Evolutionary conservation across 1,140 invertebrate species (phyloP), one percentile per base, ranked within the genome.

Genomic region (Melitaea cinxia): DNA sequence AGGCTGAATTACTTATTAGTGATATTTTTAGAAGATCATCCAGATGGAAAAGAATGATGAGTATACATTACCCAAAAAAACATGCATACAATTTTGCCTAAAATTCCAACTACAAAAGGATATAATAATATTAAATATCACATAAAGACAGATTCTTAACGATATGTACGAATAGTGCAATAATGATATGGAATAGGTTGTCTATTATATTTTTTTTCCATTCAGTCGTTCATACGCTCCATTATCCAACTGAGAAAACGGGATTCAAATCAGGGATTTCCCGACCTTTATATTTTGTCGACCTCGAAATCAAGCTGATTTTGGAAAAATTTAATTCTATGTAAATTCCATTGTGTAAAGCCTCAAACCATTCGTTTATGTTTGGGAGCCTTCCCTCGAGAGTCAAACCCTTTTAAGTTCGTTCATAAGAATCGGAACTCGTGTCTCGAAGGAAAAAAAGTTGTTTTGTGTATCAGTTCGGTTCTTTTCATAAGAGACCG

Each of bases 381-480:
- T 39, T 39, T 60, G 47, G 21, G 30, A 49, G 52, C 47, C 12
- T 23, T 68, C 73, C 67, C 76, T 61, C 17, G 62, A 55, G 78
- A 70, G 50, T 50, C 61, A 52, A 69, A 80, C 77, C 80, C 80
- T 80, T 80, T 83, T 79, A 77, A 77, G 74, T 80, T 78, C 70
- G 71, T 76, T 77, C 80, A 79, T 79, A 70, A 77, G 76, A 80
- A 78, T 78, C 77, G 74, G 73, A 80, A 79, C 74, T 68, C 37
- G 30, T 50, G 54, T 56, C 71, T 70, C 63, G 45, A n/a, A 60
- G 77, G 75, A 74, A 52, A 54, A 26, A 58, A 60, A 33, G 30
- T 60, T 60, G 26, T 60, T 59, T 59, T 49, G 14, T 28, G 15
- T 60, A 47, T 52, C 45, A 50, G 19, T 39, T 24, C 45, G 30